A percentile compares a stretch with the other conserved stretches of the same genome.
These are phyloP conservation scores for Physocephala rufipes DNA, from an alignment of 2,888 invertebrate species.

Conservation along the genomic window DNA sequence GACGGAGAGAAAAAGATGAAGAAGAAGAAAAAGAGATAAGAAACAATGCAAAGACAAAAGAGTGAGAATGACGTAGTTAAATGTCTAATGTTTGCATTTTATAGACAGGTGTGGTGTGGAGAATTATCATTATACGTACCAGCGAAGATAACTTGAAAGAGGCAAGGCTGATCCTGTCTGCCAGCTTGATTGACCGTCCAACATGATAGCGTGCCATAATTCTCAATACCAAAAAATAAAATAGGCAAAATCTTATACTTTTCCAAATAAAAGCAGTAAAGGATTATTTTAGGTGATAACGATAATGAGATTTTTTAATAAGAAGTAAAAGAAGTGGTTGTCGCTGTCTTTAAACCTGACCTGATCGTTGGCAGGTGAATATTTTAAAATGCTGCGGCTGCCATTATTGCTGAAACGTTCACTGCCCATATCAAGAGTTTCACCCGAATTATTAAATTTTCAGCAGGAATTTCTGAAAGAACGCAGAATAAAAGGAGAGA, in stretches of 20 bases:
- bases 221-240: conserved; percentile 59
- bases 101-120: too few species aligned
- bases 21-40: conserved; percentile 39
- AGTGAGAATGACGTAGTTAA: background rate
- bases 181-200: conserved; percentile 89
- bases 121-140: conserved; percentile 71
- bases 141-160: conserved; percentile 89
- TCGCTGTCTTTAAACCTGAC: conserved; percentile 49
- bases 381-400: conserved; percentile 75
- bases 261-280: too few species aligned
- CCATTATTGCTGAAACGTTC: conserved; percentile 83
- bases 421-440: conserved; percentile 83
- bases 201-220: conserved; percentile 90
- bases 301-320: too few species aligned
- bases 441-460: conserved; percentile 95
- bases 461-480: conserved; percentile 80
- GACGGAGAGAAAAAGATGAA: too few species aligned
- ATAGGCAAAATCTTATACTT: too few species aligned
- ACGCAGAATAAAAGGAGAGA: too few species aligned
- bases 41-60: too few species aligned
- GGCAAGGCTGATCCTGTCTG: conserved; percentile 82
- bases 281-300: too few species aligned
- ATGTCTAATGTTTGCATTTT: background rate
- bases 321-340: too few species aligned
- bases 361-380: conserved; percentile 72